Percentiles rank a stretch among this genome's conserved stretches.
Evolutionary conservation across 2,113 vertebrate genomes (phyloP).

Genomic region (Tragelaphus scriptus): DNA sequence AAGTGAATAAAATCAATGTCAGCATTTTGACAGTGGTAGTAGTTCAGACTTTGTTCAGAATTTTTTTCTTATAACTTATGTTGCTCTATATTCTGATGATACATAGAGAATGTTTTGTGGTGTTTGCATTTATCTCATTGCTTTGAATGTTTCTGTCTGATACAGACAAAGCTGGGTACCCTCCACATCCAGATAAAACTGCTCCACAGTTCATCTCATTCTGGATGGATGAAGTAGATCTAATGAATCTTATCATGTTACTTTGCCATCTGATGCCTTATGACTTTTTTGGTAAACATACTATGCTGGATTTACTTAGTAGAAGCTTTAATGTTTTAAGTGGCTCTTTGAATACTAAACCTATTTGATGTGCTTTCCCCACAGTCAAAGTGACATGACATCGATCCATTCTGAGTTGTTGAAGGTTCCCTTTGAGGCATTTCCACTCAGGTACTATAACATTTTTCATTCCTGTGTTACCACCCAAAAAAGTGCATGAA

Average conservation of each 20-base stretch:
- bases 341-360: conserved; percentile 52
- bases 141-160: conserved; percentile 59
- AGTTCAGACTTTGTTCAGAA: conserved; percentile 46
- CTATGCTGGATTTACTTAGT: conserved; percentile 31
- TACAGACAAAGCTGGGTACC: conserved; percentile 27
- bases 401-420: neutral
- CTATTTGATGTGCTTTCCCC: conserved; percentile 15
- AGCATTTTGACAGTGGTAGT: conserved; percentile 32
- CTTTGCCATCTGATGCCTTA: conserved; percentile 60
- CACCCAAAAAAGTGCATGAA: neutral
- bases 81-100: conserved; percentile 29
- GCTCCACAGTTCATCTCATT: conserved; percentile 32
- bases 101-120: conserved; percentile 40
- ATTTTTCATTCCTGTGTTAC: neutral
- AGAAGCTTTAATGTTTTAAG: conserved; percentile 56
- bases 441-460: neutral
- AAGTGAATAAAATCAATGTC: conserved; percentile 51
- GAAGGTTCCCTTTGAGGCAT: neutral
- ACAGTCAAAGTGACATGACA: conserved; percentile 3
- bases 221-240: neutral
- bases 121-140: conserved; percentile 59
- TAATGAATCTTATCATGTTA: conserved; percentile 62
- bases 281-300: conserved; percentile 43
- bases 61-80: conserved; percentile 19
- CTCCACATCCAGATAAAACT: conserved; percentile 52